Conservation (phyloP, 2,113 vertebrate genomes). For the Myiopsitta monachus region DNA sequence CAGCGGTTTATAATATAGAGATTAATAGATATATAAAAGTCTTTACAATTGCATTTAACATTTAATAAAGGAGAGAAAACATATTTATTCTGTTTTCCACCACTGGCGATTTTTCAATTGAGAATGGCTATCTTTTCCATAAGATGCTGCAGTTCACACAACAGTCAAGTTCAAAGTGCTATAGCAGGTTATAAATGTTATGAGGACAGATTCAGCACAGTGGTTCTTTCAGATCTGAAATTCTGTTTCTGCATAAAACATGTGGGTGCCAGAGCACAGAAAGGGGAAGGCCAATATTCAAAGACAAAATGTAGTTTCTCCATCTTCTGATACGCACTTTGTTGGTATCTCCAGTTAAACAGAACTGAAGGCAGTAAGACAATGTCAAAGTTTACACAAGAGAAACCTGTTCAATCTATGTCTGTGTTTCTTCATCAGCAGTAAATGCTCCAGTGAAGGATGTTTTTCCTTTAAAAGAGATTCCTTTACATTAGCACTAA, state of each 20-base stretch:
- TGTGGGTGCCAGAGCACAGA: background rate
- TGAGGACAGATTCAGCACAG: background rate
- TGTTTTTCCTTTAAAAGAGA: background rate
- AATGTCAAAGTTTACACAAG: background rate
- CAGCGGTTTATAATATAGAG: background rate
- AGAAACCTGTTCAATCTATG: background rate
- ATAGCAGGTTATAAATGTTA: background rate
- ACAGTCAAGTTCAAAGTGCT: background rate
- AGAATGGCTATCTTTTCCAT: background rate
- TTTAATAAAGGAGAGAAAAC: background rate
- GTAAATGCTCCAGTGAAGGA: background rate
- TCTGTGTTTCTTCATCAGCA: background rate
- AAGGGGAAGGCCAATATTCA: background rate
- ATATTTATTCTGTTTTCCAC: background rate
- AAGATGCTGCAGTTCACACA: background rate
- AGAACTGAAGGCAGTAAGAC: background rate
- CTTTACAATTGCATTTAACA: background rate
- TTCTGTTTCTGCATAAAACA: background rate
- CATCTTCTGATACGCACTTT: background rate
- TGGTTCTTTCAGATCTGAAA: background rate
- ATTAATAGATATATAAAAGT: background rate
- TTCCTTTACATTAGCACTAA: background rate
- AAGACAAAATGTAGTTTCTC: background rate
- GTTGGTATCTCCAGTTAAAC: background rate
- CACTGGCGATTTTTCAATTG: background rate